Conservation (phyloP, 2,888 invertebrate species). For the Stenolophus ochropezus region DNA sequence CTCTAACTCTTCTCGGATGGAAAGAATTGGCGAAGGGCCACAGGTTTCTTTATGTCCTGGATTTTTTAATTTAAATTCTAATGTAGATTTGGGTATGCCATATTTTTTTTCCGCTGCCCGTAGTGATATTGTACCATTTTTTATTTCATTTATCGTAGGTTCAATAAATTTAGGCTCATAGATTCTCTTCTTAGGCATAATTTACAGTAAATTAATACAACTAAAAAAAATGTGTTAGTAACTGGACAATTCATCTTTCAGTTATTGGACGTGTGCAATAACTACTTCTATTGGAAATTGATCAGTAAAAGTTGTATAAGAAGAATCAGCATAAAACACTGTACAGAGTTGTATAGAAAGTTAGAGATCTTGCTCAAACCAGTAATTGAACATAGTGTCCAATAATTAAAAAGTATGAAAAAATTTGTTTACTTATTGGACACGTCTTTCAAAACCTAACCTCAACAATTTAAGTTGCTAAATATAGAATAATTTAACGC, state of each 20-base stretch:
- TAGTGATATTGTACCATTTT: neutral
- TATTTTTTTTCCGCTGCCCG: neutral
- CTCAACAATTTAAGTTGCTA: neutral
- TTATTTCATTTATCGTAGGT: neutral
- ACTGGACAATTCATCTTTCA: conserved; percentile 1
- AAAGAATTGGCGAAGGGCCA: neutral
- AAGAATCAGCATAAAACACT: neutral
- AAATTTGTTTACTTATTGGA: conserved; percentile 1
- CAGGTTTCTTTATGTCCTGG: conserved; percentile 15
- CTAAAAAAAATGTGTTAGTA: conserved; percentile 7
- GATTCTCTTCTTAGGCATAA: neutral
- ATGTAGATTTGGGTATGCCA: conserved; percentile 17
- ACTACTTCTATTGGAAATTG: conserved; percentile 8
- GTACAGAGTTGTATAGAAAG: neutral
- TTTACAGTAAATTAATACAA: neutral
- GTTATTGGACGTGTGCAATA: conserved; percentile 36
- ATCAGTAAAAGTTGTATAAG: conserved; percentile 8
- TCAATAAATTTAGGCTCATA: conserved; percentile 6
- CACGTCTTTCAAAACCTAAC: neutral
- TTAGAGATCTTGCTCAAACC: neutral
- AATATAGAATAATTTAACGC: no score
- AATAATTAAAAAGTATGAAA: conserved; percentile 20
- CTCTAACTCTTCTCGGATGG: neutral
- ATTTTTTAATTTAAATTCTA: conserved; percentile 11
- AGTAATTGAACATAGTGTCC: conserved; percentile 18